Evolutionary conservation across 1,140 invertebrate species (phyloP), one percentile per base, ranked within the genome.

Genomic region (Carposina sasakii): DNA sequence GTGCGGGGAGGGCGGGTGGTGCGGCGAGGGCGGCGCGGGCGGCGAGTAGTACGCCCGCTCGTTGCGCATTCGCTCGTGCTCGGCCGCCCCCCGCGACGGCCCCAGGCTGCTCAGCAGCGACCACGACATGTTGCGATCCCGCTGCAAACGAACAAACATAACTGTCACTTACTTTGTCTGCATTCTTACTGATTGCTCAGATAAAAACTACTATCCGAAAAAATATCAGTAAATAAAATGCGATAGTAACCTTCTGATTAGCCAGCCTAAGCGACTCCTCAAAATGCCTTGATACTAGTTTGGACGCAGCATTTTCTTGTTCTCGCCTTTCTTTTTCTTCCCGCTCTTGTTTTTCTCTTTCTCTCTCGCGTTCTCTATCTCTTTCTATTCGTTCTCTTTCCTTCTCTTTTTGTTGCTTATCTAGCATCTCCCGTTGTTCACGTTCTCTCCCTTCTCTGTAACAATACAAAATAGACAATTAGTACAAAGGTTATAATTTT

Each of bases 221-320:
- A n/a, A n/a, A n/a, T n/a, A n/a, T 12, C 41, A 33, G 22, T 31
- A 37, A 47, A 10, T 16, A 50, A 24, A 17, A 22, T 36, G 42
- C 33, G 19, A 62, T 69, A 85, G 72, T 76, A 70, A 95, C 93
- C 91, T 94, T 94, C 82, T 94, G 92, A 65, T 93, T 91, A 17
- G 92, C 92, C 39, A 93, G 85, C 74, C 92, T 89, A 21, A 96
- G 84, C 41, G 94, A 96, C 83, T 96, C 93, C 73, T 94, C 92
- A 78, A 97, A 97, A 85, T 97, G 95, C 70, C 95, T 93, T 58
- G 95, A 91, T 34, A 97, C 93, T 51, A 84, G 61, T 71, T 84
- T 84, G 6, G 81, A 63, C 90, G 93, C 74, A 89, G 91, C 73
- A 67, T 93, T 90, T 26, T 89, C 89, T 67, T 90, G 87, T 88